Base-by-base conservation (phyloP, 2,888 invertebrate species). In the Scrobipalpa costella region DNA sequence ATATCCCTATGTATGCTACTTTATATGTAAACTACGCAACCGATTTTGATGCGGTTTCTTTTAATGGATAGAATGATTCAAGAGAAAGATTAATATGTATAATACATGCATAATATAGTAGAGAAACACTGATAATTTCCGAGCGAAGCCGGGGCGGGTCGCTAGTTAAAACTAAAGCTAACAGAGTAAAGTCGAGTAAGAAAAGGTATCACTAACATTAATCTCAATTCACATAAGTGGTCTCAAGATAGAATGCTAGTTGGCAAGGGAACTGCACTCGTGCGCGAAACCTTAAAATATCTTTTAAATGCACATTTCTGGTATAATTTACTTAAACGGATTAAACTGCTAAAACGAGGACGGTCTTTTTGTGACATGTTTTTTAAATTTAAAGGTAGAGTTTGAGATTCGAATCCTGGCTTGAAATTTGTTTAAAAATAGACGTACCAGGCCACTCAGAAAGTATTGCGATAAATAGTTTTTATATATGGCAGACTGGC, bases 261-360 rank as follows among this genome's bases (percentile, higher is more conserved):
- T 74, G 71, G 76, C 74, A 69, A 66, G 61, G 57, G 66, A 68
- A 68, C 61, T 66, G 63, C 72, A 68, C 59, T 71, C 64, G 69
- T 64, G 64, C 69, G 64, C 71, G 69, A 65, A 65, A 63, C 68
- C 69, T 67, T 73, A 73, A 73, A 72, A 73, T 67, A 63, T 65
- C 69, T 71, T 71, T 75, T 70, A 73, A 71, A 73, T 76, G 75
- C 73, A 76, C 77, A 68, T 70, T 72, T 72, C 74, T 69, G 67
- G 66, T 63, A 44, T 44, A 44, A 44, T 44, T 44, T 44, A 44
- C 68, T 67, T 68, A 72, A 69, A 69, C 66, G 70, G 70, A 67
- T 74, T 68, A 68, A 73, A 70, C 65, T 61, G 67, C 49, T 17
- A 19, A 49, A 17, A 49, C 17, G 8, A 5, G 6, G 17, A 2